Conservation (phyloP, 2,888 invertebrate genomes). For the Pristionchus japonicus region DNA sequence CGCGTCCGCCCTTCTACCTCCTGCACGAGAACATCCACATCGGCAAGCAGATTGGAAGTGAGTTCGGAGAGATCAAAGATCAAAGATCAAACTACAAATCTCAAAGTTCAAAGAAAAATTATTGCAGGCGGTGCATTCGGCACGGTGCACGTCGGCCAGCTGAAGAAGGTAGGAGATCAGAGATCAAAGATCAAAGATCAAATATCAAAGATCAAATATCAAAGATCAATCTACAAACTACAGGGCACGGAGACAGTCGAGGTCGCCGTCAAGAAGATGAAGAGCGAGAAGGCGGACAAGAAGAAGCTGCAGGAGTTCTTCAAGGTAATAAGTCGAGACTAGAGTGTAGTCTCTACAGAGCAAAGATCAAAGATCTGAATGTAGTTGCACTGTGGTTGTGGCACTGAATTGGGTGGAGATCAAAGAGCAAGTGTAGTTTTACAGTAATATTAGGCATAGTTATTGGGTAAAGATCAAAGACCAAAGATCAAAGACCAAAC, state of each 20-base stretch:
- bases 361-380: neutral
- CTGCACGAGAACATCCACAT: constrained; percentile 41
- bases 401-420: too few species aligned
- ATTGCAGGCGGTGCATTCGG: constrained; percentile 33
- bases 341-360: neutral
- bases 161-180: constrained; percentile 8
- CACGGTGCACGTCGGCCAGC: constrained; percentile 32
- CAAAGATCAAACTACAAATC: too few species aligned
- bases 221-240: neutral
- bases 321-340: neutral
- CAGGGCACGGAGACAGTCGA: constrained; percentile 11
- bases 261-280: constrained; percentile 42
- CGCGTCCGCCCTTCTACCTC: constrained; percentile 31
- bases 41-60: constrained; percentile 44
- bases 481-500: neutral
- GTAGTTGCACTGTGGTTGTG: neutral
- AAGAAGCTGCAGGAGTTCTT: constrained; percentile 39
- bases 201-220: neutral
- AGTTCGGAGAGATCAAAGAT: neutral
- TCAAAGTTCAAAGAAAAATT: too few species aligned
- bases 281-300: constrained; percentile 9
- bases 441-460: neutral
- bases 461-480: neutral
- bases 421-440: neutral
- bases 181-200: neutral